A percentile compares a stretch with the other conserved stretches of the same genome.
Evolutionary conservation across 1,140 invertebrate genomes (phyloP).

Genomic region (Heliconius hermathena): DNA sequence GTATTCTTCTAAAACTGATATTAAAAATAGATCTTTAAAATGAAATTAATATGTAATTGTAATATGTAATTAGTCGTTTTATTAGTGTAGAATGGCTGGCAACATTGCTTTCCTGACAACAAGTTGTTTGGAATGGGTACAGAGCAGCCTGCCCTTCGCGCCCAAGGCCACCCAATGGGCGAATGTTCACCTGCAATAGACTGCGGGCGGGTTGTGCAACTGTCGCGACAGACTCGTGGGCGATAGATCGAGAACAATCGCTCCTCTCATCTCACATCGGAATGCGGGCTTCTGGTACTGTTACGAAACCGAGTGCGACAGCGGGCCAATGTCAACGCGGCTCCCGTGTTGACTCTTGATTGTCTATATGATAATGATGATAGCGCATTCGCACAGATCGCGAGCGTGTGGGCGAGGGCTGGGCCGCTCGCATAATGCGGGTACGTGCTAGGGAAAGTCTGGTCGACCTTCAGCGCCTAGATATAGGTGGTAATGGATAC

Average conservation of each 20-base stretch:
- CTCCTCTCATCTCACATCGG: constrained; percentile 60
- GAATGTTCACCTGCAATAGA: constrained; percentile 65
- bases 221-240: constrained; percentile 63
- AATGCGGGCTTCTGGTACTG: constrained; percentile 71
- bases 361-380: constrained; percentile 66
- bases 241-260: constrained; percentile 70
- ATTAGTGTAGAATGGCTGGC: neutral
- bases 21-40: neutral
- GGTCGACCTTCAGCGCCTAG: constrained; percentile 74
- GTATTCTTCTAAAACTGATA: neutral
- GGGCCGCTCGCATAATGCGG: constrained; percentile 59
- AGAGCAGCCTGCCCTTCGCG: constrained; percentile 55
- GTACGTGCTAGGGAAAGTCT: constrained; percentile 71
- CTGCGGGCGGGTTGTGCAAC: constrained; percentile 63
- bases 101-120: constrained; percentile 29
- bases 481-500: constrained; percentile 69
- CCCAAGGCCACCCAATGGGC: constrained; percentile 56
- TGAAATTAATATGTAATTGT: neutral
- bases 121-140: constrained; percentile 40
- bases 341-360: constrained; percentile 65
- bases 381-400: constrained; percentile 52
- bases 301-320: constrained; percentile 72
- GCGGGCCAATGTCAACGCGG: constrained; percentile 76
- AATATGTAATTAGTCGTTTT: neutral
- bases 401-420: constrained; percentile 67